Base-by-base conservation (phyloP, 2,113 vertebrate species). In the Nanorana parkeri region DNA sequence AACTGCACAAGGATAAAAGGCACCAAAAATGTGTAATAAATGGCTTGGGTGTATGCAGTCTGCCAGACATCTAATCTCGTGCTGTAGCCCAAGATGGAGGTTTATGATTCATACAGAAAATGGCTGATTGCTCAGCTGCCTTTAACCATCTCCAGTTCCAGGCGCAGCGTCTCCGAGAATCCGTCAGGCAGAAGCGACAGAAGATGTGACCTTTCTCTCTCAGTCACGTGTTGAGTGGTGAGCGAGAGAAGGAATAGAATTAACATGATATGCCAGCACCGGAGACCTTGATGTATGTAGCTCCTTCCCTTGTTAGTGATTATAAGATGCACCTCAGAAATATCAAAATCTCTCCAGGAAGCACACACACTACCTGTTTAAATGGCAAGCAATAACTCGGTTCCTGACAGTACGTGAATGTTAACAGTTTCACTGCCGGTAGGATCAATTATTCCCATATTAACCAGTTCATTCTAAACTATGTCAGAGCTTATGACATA, bases 121-220 rank as follows among this genome's bases (percentile, higher is more conserved):
- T 90, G 91, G 90, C 90, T 21, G 86, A 86, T 84, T 85, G 85
- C 89, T 81, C 82, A 88, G 88, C 86, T 89, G 88, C 87, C 71
- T 83, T 85, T 88, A 88, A 89, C 91, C 86, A 86, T 68, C 89
- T 90, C 87, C 68, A 86, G 91, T 90, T 91, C 77, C 0, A 83
- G 75, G 91, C 90, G 72, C 91, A 82, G 84, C 65, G 87, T 29
- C 89, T 85, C 84, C 24, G 85, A 89, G 90, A 91, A 87, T 89
- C 90, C 77, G 88, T 89, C 92, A 87, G 88, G 91, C 89, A 86
- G 86, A 88, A 71, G 84, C 89, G 92, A 86, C 92, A 91, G 92
- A 87, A 61, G 82, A 84, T 86, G 78, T 93, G 93, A 93, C 93
- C 93, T 93, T 94, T 92, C 90, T 76, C 73, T 91, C 90, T 74